Evolutionary conservation across 1,140 invertebrate genomes (phyloP), one percentile per base, ranked within the genome.

Genomic region (Polypedilum vanderplanki): DNA sequence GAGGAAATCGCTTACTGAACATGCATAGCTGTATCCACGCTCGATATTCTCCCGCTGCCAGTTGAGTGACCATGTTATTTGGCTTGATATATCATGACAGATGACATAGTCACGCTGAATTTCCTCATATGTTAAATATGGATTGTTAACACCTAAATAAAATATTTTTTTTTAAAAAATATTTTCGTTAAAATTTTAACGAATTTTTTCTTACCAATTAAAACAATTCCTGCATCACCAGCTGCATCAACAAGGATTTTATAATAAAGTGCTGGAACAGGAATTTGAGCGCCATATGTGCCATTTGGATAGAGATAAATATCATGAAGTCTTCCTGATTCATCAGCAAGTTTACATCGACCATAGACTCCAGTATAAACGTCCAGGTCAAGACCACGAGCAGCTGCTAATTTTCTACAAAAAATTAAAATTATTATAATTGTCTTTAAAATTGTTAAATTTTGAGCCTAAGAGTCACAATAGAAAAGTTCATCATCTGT

Each of bases 251-350:
- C 86, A 1, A 88, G 81, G 8, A 90, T 81, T 84, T 90, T 89
- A 85, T 86, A 89, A 75, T 83, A 88, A 46, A 87, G 84, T 77
- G 84, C 80, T 0, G 88, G 88, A 0, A 88, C 87, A 0, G 86
- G 83, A 10, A 89, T 77, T 0, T 80, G 70, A 41, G 24, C 2
- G 24, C 83, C 84, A 9, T 83, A 80, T 22, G 83, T 82, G 12
- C 80, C 77, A 46, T 81, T 82, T 10, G 40, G 77, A 77, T 86
- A 82, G 0, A 90, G 78, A 76, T 85, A 87, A 0, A 90, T 75
- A 3, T 83, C 79, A 9, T 79, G 78, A 0, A 81, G 76, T 20
- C 78, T 78, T 3, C 80, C 82, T 17, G 80, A 75, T 3, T 77
- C 78, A 78, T 89, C 84, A 0, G 78, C 78, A 46, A 88, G 78